Evolutionary conservation across 1,140 invertebrate genomes (phyloP), one percentile per base, ranked within the genome.

Genomic region (Bactericera cockerelli): DNA sequence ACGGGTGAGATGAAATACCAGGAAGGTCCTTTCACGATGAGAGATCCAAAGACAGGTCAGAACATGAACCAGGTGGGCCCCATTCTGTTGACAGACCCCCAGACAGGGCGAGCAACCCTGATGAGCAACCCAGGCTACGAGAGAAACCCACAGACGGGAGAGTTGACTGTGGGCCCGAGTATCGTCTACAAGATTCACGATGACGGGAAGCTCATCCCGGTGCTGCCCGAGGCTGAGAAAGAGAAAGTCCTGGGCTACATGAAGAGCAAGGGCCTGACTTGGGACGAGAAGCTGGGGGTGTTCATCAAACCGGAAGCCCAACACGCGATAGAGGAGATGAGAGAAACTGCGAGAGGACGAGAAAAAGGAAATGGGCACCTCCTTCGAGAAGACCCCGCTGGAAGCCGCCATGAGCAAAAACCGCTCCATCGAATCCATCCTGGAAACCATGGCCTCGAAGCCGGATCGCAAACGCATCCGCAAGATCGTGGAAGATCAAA

Each of bases 1-100:
- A 49, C 42, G 3, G 42, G 42, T 3, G 42, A 49, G n/a, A 49
- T 49, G 42, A 22, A 19, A 49, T 49, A 49, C 42, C 42, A 49
- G 22, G 42, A 49, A 16, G 42, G 42, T 49, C n/a, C 22, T 8
- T 49, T 49, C 22, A 49, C 42, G 3, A 49, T 49, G 42, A 49
- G 42, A n/a, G 19, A 49, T 49, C 42, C 42, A 6, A 3, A 49
- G 22, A 49, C 42, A 49, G 42, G 42, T 6, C 42, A 49, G n/a
- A 49, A 8, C 19, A 49, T 49, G 3, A 49, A 49, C 8, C 42
- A 49, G 22, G 42, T 49, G 8, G 42, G 42, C 6, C n/a, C 42
- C 8, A 49, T 49, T 8, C 6, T 49, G 22, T 6, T 6, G n/a
- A 49, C 42, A 4, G n/a, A 49, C 42, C n/a, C 42, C 3, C 8